Evolutionary conservation across 2,113 vertebrate species (phyloP), one percentile per base, ranked within the genome.

Genomic region (Hylia prasina): DNA sequence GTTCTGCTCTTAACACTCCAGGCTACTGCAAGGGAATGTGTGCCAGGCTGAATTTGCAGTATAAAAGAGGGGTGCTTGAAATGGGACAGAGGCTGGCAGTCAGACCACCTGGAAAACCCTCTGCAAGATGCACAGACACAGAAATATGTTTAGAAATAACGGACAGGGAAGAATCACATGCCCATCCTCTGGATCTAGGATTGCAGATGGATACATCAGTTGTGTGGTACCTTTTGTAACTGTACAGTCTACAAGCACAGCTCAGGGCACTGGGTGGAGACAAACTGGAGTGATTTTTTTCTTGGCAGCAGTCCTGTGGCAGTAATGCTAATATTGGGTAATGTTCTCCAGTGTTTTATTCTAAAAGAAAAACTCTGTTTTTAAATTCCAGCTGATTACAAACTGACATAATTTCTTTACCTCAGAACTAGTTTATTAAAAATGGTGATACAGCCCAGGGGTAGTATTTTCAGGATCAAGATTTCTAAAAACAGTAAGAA

Each of bases 221-320:
- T 23, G 4, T 42, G 6, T n/a, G 27, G 11, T 45, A 37, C 27
- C n/a, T 61, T 27, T 31, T 65, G 10, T 48, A 15, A 7, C 19
- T 19, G 2, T 15, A 6, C 13, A 35, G 11, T 42, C 39, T 78
- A 16, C 18, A 58, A 37, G 23, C 8, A 27, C 6, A n/a, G 21
- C 23, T 47, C 27, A 22, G 9, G 42, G 20, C 18, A 58, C 5
- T 61, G 72, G 47, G 8, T 1, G 0, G 40, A 39, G 15, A n/a
- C 8, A 75, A 60, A 50, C 3, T 3, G 0, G 0, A 28, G 39
- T 3, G 15, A 6, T 10, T 84, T 57, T 2, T 1, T 7, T 44
- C 51, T 78, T 63, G 47, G 39, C 45, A 61, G 48, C n/a, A 80
- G 23, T 35, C 16, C 22, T 77, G 50, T 2, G 1, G n/a, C 33